Evolutionary conservation across 2,113 vertebrate species (phyloP).

Genomic region (Hyaena hyaena): DNA sequence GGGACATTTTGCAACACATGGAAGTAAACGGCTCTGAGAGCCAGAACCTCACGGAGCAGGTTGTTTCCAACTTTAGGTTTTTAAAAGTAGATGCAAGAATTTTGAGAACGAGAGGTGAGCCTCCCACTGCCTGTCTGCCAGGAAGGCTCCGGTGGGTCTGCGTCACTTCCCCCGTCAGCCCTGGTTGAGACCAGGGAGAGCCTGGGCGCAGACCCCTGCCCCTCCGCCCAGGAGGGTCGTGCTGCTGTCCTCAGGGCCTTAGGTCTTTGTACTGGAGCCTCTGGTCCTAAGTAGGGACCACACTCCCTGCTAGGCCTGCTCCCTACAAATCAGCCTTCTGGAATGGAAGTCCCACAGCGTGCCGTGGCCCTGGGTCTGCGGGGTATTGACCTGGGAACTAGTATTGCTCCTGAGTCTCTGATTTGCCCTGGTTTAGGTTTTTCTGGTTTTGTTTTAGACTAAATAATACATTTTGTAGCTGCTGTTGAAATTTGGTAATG

Average conservation of each 20-base stretch:
- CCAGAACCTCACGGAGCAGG: constrained; percentile 62
- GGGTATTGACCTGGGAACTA: neutral
- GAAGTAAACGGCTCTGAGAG: neutral
- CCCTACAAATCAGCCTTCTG: neutral
- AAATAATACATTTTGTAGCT: constrained; percentile 10
- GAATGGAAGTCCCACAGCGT: neutral
- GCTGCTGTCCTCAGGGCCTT: constrained; percentile 89
- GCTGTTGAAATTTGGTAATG: neutral
- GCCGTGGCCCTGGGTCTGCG: neutral
- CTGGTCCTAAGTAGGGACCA: constrained; percentile 82
- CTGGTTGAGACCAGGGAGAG: constrained; percentile 65
- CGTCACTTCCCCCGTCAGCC: constrained; percentile 67
- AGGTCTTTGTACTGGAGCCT: constrained; percentile 83
- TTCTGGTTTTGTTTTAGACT: neutral
- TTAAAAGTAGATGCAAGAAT: constrained; percentile 63
- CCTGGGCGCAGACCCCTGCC: constrained; percentile 76
- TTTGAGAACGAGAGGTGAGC: constrained; percentile 17
- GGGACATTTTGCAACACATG: neutral
- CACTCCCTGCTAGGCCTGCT: neutral
- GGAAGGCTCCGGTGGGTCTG: constrained; percentile 55
- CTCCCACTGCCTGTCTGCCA: neutral
- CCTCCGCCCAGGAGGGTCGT: constrained; percentile 87
- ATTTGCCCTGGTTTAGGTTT: accelerated
- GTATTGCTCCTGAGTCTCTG: neutral
- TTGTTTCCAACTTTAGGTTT: constrained; percentile 39